Percentiles rank a stretch among this genome's conserved stretches.
Conservation (phyloP, 2,113 vertebrate genomes). For the Semicossyphus pulcher region DNA sequence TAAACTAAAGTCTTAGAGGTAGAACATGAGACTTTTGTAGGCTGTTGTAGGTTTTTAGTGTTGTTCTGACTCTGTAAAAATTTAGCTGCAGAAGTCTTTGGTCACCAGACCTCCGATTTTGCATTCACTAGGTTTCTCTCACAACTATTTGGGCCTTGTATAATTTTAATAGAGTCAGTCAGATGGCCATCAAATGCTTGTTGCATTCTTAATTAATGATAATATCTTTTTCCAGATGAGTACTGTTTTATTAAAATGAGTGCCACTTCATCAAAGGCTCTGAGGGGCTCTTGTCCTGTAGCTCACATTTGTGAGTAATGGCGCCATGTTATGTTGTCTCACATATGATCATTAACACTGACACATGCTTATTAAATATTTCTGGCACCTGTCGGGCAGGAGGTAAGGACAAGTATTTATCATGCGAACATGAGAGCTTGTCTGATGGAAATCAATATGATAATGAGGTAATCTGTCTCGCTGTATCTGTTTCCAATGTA, state of each 20-base stretch:
- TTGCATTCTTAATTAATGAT: slow-evolving; percentile 28
- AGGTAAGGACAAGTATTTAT: slow-evolving; percentile 6
- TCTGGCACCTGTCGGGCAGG: slow-evolving; percentile 38
- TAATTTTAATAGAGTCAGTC: neutral
- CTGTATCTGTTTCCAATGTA: slow-evolving; percentile 22
- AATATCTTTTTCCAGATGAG: slow-evolving; percentile 40
- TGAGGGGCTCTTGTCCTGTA: neutral
- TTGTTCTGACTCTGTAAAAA: neutral
- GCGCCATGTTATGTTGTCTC: slow-evolving; percentile 34
- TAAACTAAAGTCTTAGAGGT: neutral
- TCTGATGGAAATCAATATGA: slow-evolving; percentile 24
- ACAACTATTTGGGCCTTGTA: neutral
- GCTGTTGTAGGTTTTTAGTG: neutral
- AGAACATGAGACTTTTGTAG: neutral
- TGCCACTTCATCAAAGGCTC: slow-evolving; percentile 15
- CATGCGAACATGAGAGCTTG: slow-evolving; percentile 30
- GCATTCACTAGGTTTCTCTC: neutral
- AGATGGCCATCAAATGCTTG: slow-evolving; percentile 20
- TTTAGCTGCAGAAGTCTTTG: no score
- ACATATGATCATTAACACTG: slow-evolving; percentile 49
- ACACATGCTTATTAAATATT: slow-evolving; percentile 60
- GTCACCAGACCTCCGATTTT: neutral
- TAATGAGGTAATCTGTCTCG: slow-evolving; percentile 45
- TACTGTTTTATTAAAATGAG: slow-evolving; percentile 54
- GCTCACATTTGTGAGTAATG: slow-evolving; percentile 21